These are phyloP conservation scores for Eupithecia abbreviata DNA, from an alignment of 2,888 invertebrate genomes.

Conservation along the genomic window DNA sequence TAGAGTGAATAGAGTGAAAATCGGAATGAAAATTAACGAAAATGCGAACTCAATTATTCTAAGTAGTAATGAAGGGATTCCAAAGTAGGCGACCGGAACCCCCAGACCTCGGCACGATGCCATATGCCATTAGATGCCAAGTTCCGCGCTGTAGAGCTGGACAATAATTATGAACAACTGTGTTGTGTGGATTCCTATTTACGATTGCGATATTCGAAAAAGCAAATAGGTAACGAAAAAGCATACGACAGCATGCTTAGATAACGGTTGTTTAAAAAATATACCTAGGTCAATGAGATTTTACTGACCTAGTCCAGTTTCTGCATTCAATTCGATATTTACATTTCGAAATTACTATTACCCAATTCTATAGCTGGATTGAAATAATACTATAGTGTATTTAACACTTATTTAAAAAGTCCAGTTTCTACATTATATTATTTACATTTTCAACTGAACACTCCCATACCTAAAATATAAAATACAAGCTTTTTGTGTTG, in stretches of 20 bases:
- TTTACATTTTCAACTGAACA: neutral
- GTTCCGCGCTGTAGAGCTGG: conserved; percentile 28
- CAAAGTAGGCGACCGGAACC: conserved; percentile 24
- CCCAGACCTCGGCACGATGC: conserved; percentile 38
- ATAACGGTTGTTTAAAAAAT: neutral
- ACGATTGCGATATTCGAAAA: neutral
- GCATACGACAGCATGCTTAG: neutral
- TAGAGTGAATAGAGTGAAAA: conserved; percentile 20
- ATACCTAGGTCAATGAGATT: no score
- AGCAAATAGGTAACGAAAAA: neutral
- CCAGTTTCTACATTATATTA: neutral
- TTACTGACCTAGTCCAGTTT: neutral
- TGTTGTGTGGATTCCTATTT: conserved; percentile 16
- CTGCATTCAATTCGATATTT: neutral
- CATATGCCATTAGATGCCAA: conserved; percentile 41
- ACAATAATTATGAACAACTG: conserved; percentile 35
- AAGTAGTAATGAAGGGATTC: conserved; percentile 35
- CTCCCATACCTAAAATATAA: neutral
- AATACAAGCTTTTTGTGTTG: neutral
- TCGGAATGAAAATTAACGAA: conserved; percentile 19
- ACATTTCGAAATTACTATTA: neutral
- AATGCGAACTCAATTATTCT: conserved; percentile 32
- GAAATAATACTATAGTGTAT: no score
- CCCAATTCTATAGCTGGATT: no score
- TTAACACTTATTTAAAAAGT: no score